phyloP scores from a whole-genome alignment of 2,113 vertebrate genomes.

The Charadrius vociferus region DNA sequence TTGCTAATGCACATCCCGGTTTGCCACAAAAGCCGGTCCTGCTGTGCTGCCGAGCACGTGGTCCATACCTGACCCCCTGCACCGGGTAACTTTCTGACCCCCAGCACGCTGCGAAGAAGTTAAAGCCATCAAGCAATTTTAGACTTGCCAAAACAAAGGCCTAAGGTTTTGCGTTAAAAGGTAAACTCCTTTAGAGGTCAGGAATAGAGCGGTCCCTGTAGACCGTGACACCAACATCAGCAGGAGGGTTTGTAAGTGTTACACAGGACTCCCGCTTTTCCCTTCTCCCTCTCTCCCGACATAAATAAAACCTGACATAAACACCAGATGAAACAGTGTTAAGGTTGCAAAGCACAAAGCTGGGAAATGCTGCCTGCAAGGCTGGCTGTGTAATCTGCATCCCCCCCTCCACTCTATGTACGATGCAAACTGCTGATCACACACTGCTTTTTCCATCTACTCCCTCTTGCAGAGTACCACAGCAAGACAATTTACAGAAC shows the following conservation, averaged over 20 bases:
- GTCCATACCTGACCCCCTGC: accelerated
- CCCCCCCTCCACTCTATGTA: accelerated
- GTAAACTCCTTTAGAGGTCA: neutral
- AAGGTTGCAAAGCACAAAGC: neutral
- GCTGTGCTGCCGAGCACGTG: accelerated
- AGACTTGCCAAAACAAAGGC: neutral
- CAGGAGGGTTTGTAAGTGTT: neutral
- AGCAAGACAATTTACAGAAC: neutral
- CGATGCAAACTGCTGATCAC: neutral
- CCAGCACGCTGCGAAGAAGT: neutral
- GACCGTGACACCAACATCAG: neutral
- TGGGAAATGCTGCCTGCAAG: neutral
- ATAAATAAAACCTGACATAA: neutral
- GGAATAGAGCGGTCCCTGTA: neutral
- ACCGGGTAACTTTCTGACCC: neutral
- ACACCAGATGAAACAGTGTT: neutral
- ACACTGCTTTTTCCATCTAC: neutral
- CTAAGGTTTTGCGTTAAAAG: neutral
- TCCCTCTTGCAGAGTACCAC: neutral
- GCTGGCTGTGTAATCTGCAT: neutral
- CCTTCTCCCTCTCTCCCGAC: neutral
- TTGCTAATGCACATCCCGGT: neutral
- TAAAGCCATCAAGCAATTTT: neutral
- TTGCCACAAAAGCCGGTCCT: accelerated
- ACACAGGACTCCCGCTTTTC: neutral